phyloP scores from a whole-genome alignment of 2,888 invertebrate species.

The Bombyx huttoni region DNA sequence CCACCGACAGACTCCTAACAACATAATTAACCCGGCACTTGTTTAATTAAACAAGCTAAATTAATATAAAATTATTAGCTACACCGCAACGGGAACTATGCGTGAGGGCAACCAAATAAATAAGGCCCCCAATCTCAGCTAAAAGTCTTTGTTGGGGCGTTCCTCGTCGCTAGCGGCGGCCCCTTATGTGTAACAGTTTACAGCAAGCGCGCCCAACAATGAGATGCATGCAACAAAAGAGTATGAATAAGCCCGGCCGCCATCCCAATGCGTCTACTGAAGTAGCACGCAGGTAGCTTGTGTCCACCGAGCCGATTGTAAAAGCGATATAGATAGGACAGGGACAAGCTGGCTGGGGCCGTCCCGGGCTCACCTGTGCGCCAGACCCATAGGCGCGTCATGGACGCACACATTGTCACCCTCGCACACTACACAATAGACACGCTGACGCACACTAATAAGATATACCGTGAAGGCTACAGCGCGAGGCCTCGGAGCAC shows the following conservation, averaged over 20 bases:
- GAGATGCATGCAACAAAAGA: conserved; percentile 19
- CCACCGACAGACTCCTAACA: conserved; percentile 15
- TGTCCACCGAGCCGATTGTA: conserved; percentile 50
- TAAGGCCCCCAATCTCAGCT: conserved; percentile 12
- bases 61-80: conserved; percentile 25
- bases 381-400: conserved; percentile 59
- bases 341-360: conserved; percentile 45
- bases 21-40: conserved; percentile 23
- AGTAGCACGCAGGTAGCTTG: conserved; percentile 51
- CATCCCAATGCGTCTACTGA: conserved; percentile 35
- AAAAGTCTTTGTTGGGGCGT: conserved; percentile 18
- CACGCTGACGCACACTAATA: conserved; percentile 12
- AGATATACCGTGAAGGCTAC: conserved; percentile 20
- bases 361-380: conserved; percentile 62
- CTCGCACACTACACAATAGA: conserved; percentile 12
- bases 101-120: conserved; percentile 27
- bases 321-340: conserved; percentile 52
- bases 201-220: conserved; percentile 8
- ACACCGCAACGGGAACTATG: conserved; percentile 30
- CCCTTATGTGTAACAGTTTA: not conserved
- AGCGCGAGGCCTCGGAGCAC: conserved; percentile 22
- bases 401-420: conserved; percentile 25
- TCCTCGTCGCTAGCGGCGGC: not conserved
- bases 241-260: conserved; percentile 4
- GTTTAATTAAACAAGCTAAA: conserved; percentile 27